Percentiles rank a stretch among this genome's conserved stretches.
Evolutionary conservation across 1,140 invertebrate genomes (phyloP).

Genomic region (Conopomorpha cramerella): DNA sequence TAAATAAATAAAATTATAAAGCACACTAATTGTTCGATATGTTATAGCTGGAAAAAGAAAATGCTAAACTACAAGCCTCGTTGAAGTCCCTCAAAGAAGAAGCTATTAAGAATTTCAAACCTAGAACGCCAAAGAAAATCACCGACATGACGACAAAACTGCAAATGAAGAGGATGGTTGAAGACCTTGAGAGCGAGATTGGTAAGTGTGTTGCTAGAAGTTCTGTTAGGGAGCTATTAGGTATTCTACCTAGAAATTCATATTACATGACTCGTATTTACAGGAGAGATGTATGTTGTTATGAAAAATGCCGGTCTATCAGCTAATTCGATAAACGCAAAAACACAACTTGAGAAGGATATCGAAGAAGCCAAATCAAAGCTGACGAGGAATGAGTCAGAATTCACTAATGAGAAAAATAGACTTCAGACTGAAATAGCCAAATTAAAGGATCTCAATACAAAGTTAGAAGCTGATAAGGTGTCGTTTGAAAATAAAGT

Average conservation of each 20-base stretch:
- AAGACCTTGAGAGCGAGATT: conserved; percentile 80
- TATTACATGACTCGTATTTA: no score
- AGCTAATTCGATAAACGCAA: conserved; percentile 50
- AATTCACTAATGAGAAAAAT: conserved; percentile 57
- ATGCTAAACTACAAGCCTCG: conserved; percentile 61
- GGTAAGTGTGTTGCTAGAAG: no score
- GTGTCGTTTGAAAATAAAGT: conserved; percentile 50
- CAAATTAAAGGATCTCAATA: conserved; percentile 49
- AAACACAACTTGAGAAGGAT: conserved; percentile 44
- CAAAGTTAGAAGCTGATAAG: conserved; percentile 51
- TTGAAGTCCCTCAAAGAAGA: conserved; percentile 67
- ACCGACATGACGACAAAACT: conserved; percentile 72
- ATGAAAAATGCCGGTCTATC: conserved; percentile 65
- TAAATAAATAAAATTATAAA: no score
- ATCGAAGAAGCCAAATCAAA: conserved; percentile 56
- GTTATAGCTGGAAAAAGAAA: conserved; percentile 67
- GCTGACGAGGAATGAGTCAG: conserved; percentile 47
- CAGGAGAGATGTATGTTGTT: conserved; percentile 68
- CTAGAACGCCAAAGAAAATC: conserved; percentile 68
- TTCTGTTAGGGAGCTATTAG: no score
- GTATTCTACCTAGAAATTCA: no score
- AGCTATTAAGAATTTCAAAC: conserved; percentile 66
- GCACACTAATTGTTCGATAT: no score
- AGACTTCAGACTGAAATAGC: conserved; percentile 58
- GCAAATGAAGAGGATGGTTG: conserved; percentile 77